Percentiles rank a stretch among this genome's conserved stretches.
phyloP scores from a whole-genome alignment of 2,113 vertebrate genomes.

The Pan troglodytes region DNA sequence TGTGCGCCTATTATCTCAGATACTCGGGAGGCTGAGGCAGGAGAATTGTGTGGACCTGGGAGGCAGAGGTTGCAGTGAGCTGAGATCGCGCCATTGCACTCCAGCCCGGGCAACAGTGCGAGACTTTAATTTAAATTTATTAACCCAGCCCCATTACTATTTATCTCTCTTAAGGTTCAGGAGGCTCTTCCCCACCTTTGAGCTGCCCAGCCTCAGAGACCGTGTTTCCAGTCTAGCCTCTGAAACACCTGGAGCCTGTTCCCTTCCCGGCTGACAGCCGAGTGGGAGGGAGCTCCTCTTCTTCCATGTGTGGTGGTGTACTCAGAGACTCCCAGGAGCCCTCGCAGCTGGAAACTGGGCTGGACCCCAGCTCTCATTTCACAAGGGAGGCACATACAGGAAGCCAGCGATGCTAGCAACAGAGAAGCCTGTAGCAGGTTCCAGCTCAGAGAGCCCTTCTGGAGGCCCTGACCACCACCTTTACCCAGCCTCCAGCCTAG shows the following conservation, averaged over 20 bases:
- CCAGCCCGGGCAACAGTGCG: too few species aligned
- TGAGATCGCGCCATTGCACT: too few species aligned
- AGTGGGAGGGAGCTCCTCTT: constrained; percentile 52
- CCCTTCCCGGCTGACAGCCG: constrained; percentile 41
- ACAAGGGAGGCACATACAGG: neutral
- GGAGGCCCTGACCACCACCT: neutral
- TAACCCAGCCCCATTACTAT: neutral
- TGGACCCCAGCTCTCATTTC: neutral
- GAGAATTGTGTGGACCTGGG: too few species aligned
- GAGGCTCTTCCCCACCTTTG: neutral
- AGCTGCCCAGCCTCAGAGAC: neutral
- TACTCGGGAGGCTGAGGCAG: too few species aligned
- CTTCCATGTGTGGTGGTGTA: fast-evolving
- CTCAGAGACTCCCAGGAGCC: neutral
- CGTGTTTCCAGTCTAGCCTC: neutral
- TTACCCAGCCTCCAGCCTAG: neutral
- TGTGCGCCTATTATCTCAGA: too few species aligned
- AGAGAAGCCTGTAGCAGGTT: neutral
- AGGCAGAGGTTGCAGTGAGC: too few species aligned
- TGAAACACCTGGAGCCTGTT: constrained; percentile 65
- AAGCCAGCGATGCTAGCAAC: neutral
- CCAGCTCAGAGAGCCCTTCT: neutral
- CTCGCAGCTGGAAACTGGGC: neutral
- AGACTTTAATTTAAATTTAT: too few species aligned
- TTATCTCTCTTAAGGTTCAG: neutral